Evolutionary conservation across 2,888 invertebrate genomes (phyloP), one percentile per base, ranked within the genome.

Genomic region (Adelphocoris suturalis): DNA sequence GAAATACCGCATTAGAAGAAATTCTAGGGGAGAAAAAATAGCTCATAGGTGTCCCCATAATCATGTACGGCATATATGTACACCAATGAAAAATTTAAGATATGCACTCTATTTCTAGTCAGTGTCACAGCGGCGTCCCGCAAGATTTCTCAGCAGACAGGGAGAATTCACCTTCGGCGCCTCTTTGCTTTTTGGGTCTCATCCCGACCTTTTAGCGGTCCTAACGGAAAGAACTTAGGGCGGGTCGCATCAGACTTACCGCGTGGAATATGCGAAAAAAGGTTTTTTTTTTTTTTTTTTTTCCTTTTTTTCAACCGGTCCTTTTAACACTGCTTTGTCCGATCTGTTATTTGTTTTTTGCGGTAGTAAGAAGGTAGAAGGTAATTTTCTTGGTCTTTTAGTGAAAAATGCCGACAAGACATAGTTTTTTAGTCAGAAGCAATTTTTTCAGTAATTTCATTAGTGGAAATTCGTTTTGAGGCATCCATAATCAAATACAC

Each of bases 181-280:
- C 57, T 57, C 37, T 57, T 57, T 57, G 16, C 84, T 14, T 81
- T 80, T 81, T 47, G 81, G 52, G 23, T 19, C 12, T 7, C 84
- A 37, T 23, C 84, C 55, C 84, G 84, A 84, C 84, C 84, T 84
- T 84, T 84, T 84, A 84, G 84, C 84, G 55, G 84, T 23, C 11
- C 55, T 55, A 19, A 27, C 52, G 52, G 47, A 52, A 84, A 84
- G 84, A 84, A 55, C 19, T 27, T 52, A 14, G n/a, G 27, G 81
- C 81, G 12, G 81, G 81, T 47, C 46, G n/a, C 14, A 27, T 55
- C 27, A 84, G 55, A 84, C 84, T 84, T 84, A 55, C n/a, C 84
- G 47, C 52, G 1, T 19, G 48, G 84, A 84, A 84, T 55, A 55
- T 55, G 52, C 55, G 52, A 27, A 27, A 48, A 81, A 81, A 12